phyloP scores from a whole-genome alignment of 2,888 invertebrate genomes.

The Agrenia bidenticulata region DNA sequence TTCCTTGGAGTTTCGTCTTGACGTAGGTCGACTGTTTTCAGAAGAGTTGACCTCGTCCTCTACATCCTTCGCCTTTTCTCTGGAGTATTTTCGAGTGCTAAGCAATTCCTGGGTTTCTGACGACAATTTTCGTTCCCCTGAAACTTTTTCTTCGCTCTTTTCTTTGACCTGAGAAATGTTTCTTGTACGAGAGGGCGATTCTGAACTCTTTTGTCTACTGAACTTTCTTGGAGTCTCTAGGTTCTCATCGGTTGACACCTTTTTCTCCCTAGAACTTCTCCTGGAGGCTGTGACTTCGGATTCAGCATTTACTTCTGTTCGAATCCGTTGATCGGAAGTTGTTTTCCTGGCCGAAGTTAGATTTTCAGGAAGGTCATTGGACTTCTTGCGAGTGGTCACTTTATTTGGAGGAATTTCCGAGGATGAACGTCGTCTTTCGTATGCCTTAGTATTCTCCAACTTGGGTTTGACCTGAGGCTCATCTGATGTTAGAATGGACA shows the following conservation, averaged over 20 bases:
- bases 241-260: constrained; percentile 3
- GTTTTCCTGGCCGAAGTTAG: too few species aligned
- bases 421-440: constrained; percentile 25
- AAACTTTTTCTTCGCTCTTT: not conserved
- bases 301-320: too few species aligned
- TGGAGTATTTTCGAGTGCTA: constrained; percentile 40
- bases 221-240: not conserved
- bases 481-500: not conserved
- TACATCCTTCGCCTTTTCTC: constrained; percentile 21
- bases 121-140: constrained; percentile 23
- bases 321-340: too few species aligned
- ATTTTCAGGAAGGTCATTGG: not conserved
- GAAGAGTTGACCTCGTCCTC: too few species aligned
- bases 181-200: not conserved
- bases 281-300: not conserved
- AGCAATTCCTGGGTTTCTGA: constrained; percentile 39
- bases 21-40: constrained; percentile 1
- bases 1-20: constrained; percentile 13
- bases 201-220: not conserved
- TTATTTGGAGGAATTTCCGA: constrained; percentile 24
- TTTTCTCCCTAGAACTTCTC: not conserved
- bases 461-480: too few species aligned
- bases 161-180: too few species aligned
- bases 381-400: constrained; percentile 27
- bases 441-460: not conserved